phyloP scores from a whole-genome alignment of 2,888 invertebrate species.

The Rotaria macrura region DNA sequence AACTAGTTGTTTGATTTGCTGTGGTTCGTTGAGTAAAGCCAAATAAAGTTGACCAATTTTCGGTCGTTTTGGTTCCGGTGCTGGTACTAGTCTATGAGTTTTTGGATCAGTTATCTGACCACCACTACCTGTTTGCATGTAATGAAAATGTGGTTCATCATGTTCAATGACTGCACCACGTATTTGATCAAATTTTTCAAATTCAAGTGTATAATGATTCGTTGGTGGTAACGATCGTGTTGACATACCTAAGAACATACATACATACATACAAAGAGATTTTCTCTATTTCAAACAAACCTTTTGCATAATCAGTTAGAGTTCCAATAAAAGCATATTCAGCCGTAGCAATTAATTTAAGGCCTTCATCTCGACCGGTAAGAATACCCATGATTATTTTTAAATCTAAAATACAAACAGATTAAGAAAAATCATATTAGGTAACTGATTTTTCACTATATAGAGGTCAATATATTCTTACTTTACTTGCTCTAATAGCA shows the following conservation, averaged over 20 bases:
- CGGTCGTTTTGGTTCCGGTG: background rate
- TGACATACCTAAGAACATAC: background rate
- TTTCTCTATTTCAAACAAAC: background rate
- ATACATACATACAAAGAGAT: background rate
- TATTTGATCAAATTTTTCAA: background rate
- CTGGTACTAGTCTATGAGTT: background rate
- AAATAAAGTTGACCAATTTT: background rate
- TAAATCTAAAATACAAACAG: background rate
- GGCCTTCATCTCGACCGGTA: background rate
- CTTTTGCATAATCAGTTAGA: background rate
- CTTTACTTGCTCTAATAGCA: background rate
- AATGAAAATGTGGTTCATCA: background rate
- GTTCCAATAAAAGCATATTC: background rate
- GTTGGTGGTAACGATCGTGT: background rate
- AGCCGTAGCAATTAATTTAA: background rate
- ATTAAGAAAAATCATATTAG: too few relatives aligned
- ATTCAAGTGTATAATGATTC: background rate
- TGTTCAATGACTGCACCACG: background rate
- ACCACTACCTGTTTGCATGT: constrained; percentile 19
- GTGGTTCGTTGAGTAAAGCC: background rate
- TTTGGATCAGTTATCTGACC: background rate
- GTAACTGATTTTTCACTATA: background rate
- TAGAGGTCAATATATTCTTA: background rate
- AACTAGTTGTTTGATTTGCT: background rate
- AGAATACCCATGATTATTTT: background rate